Percentiles rank a stretch among this genome's conserved stretches.
Conservation (phyloP, 23 tunicate species). For the Trididemnum miniatum region DNA sequence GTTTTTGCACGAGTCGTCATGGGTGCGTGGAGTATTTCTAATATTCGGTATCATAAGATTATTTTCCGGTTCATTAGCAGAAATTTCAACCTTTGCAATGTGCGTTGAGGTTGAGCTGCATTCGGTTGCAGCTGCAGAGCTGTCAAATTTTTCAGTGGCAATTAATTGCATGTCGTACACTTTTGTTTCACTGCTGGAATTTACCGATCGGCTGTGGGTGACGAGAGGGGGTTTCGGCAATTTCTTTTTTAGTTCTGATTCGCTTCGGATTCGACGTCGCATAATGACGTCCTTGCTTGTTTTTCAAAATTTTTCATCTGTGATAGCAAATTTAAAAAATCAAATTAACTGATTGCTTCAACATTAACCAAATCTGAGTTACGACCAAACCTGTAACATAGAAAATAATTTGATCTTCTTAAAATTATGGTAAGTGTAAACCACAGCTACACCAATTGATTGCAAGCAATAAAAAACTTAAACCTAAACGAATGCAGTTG, state of each 20-base stretch:
- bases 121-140: too few species aligned
- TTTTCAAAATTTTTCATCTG: neutral
- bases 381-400: too few species aligned
- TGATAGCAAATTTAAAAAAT: neutral
- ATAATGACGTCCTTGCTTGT: neutral
- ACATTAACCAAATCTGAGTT: too few species aligned
- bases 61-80: neutral
- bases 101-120: neutral
- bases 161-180: constrained; percentile 18
- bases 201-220: neutral
- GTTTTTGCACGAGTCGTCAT: neutral
- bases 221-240: neutral
- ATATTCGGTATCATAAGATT: neutral
- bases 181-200: neutral
- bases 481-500: too few species aligned
- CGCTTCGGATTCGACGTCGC: constrained; percentile 30
- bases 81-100: neutral
- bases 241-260: constrained; percentile 4
- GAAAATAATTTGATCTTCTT: too few species aligned
- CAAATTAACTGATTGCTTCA: neutral
- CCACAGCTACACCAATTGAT: too few species aligned
- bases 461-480: too few species aligned
- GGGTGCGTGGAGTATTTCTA: too few species aligned
- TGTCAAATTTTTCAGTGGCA: neutral
- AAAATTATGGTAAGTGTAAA: too few species aligned